Base-by-base conservation (phyloP, 2,113 vertebrate species). In the Cepphus grylle region DNA sequence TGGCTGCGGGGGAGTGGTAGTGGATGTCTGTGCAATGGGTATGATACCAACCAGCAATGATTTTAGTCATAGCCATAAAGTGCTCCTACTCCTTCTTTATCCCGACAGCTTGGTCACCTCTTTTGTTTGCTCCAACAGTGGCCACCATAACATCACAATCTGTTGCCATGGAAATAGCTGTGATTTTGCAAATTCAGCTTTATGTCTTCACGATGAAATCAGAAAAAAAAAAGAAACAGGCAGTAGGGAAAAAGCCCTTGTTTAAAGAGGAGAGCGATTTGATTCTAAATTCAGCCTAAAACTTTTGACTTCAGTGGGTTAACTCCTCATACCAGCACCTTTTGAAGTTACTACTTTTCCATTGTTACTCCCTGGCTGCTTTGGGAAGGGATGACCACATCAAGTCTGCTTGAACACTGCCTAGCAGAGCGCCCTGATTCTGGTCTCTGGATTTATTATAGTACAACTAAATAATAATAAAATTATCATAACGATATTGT, bases 111-210 rank as follows among this genome's bases (percentile, higher is more conserved):
- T 3, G 3, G 53, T 36, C 1, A 1, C 38, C 71, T 71, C 34
- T 79, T 94, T 91, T 84, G 25, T 69, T 89, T 93, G 77, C 77
- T 76, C 43, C 61, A 61, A 8, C 61, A 66, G 43, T 93, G 86
- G 89, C 59, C 86, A 81, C 85, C 65, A 42, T 29, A 96, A 91
- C 77, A 94, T 79, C 73, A 53, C 77, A 29, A 69, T 81, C 88
- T 91, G 91, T 96, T 95, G 86, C 91, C 93, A 95, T 87, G 95
- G 96, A 82, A 96, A 94, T 94, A 36, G 53, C 59, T 91, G 52
- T 65, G 86, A 91, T 92, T 92, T 96, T 88, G 77, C 27, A 91
- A 91, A 91, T 93, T 96, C 91, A 65, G 53, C 93, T 91, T 72
- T 65, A 69, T 72, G 47, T 69, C 66, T 86, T 92, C 87, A 53